Base-by-base conservation (phyloP, 2,797 vertebrate species). In the Lagocephalus sceleratus region DNA sequence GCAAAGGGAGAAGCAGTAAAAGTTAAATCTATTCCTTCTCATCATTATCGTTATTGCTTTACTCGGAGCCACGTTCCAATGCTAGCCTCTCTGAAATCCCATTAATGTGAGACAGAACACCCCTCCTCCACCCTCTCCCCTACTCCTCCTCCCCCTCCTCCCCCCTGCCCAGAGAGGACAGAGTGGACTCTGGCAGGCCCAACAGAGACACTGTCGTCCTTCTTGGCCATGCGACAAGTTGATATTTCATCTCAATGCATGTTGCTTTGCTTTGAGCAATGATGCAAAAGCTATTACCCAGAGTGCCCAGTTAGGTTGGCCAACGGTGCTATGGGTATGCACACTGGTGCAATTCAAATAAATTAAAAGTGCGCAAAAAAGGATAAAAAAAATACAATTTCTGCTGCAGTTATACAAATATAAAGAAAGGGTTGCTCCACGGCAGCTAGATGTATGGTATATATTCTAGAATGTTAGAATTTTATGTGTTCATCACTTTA, bases 221-320 rank as follows among this genome's bases (percentile, higher is more conserved):
- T 68, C 40, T 84, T 89, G 88, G 90, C 88, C 1, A 39, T 22
- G 70, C 71, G 79, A 88, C 85, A 89, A 88, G 78, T 79, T 88
- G 81, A 88, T 90, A 90, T 90, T 91, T 89, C 83, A 89, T 90
- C 83, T 84, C 83, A 89, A 88, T 85, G 77, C 83, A 73, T 20
- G 45, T 57, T 32, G 80, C 76, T 78, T 57, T 54, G 80, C 76
- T 78, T 57, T 54, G 66, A 80, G 66, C 72, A 73, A 75, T 76
- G 75, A 87, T 85, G 84, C 78, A 80, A 78, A 87, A 85, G 85
- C 87, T 82, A 90, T 90, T 90, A 88, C 70, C 83, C 86, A 84
- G 84, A 90, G 87, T 88, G 84, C 82, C 75, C 73, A 46, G 64
- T 81, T 80, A 63, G 59, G 66, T 51, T 78, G 81, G 79, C 79